Conservation (phyloP, 2,113 vertebrate species). For the Alouatta palliata region DNA sequence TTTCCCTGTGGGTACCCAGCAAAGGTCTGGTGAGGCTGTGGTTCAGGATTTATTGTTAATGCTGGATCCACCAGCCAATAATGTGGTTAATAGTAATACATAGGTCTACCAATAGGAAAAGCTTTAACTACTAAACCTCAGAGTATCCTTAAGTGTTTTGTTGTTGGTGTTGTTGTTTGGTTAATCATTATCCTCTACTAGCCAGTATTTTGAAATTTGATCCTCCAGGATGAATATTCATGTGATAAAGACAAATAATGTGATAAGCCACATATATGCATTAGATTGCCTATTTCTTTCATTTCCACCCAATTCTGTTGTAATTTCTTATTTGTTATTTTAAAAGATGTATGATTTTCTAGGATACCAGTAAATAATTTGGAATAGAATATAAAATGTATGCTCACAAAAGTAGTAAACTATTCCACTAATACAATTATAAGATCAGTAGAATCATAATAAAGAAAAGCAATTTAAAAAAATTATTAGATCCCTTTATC, state of each 20-base stretch:
- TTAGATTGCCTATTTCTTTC: not conserved
- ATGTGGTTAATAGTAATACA: not conserved
- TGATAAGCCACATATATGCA: not conserved
- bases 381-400: not conserved
- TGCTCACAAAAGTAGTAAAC: not conserved
- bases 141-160: not conserved
- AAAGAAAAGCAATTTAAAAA: not conserved
- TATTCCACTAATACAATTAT: not conserved
- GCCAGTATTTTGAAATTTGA: not conserved
- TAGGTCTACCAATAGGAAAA: not conserved
- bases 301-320: not conserved
- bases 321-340: not conserved
- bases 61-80: not conserved
- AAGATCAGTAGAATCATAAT: not conserved
- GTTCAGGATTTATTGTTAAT: not conserved
- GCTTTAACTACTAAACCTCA: not conserved
- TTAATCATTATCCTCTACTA: not conserved
- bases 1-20: not conserved
- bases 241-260: not conserved
- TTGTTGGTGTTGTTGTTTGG: not conserved
- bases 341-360: not conserved
- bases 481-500: not conserved
- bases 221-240: not conserved
- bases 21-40: not conserved
- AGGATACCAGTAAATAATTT: not conserved